These are phyloP conservation scores for Hemichromis elongatus DNA, from an alignment of 2,113 vertebrate species.

Conservation along the genomic window DNA sequence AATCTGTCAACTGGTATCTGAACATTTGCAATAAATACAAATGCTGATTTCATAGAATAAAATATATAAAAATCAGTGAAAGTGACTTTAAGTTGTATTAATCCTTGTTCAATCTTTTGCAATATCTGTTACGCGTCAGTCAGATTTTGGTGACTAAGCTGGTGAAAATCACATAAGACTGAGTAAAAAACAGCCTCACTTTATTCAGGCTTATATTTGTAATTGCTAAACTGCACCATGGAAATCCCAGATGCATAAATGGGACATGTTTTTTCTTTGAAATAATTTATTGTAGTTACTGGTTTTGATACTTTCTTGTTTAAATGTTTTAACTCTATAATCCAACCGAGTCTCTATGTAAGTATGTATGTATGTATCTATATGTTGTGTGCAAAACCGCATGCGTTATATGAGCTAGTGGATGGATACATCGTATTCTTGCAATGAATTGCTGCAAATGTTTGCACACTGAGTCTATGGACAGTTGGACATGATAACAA, in stretches of 20 bases:
- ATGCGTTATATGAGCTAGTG: neutral
- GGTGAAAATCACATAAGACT: neutral
- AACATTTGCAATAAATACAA: neutral
- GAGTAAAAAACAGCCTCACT: neutral
- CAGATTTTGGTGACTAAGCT: neutral
- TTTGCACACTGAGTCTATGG: neutral
- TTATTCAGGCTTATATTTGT: neutral
- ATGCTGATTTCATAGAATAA: accelerated
- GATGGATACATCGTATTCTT: neutral
- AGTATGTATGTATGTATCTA: neutral
- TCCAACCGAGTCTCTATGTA: neutral
- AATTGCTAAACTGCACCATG: neutral
- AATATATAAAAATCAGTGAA: neutral
- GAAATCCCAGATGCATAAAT: neutral
- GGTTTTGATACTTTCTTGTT: neutral
- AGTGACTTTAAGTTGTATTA: neutral
- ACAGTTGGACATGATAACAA: neutral
- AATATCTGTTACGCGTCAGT: accelerated
- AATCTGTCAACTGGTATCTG: neutral
- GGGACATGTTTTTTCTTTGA: neutral
- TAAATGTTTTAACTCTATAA: neutral
- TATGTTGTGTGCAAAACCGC: neutral
- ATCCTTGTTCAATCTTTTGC: accelerated
- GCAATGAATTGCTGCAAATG: neutral
- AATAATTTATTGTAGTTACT: neutral